Percentiles rank a stretch among this genome's conserved stretches.
These are phyloP conservation scores for Brachyrhaphis roseni DNA, from an alignment of 2,797 vertebrate species.

Conservation along the genomic window DNA sequence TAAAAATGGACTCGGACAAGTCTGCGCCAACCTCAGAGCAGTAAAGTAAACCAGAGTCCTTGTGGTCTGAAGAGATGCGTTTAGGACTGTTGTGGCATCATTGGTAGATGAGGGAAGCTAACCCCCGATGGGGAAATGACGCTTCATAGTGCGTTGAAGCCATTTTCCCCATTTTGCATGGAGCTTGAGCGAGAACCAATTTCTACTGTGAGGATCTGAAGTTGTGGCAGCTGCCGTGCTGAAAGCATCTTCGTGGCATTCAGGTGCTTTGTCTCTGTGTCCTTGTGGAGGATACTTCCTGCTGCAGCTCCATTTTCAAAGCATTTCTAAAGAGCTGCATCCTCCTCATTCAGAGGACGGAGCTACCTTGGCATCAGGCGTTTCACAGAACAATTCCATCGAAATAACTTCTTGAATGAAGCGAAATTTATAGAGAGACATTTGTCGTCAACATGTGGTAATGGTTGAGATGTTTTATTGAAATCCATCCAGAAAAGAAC, in stretches of 20 bases:
- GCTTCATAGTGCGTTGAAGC: background rate
- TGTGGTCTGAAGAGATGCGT: background rate
- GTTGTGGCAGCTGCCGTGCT: background rate
- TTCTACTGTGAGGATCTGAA: background rate
- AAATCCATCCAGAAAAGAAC: background rate
- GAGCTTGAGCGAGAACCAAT: background rate
- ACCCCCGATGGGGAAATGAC: background rate
- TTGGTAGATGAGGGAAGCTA: background rate
- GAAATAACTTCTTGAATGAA: background rate
- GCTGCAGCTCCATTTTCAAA: background rate
- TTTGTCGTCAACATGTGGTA: background rate
- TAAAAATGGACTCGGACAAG: too few species aligned
- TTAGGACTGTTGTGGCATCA: background rate
- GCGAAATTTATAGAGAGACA: background rate
- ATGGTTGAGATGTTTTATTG: background rate
- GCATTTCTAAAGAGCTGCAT: background rate
- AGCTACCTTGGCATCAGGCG: background rate
- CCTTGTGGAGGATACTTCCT: slow-evolving; percentile 5
- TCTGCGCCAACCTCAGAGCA: too few species aligned
- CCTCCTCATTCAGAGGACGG: background rate
- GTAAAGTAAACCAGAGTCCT: too few species aligned
- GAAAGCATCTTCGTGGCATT: background rate
- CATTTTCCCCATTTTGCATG: background rate
- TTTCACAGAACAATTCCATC: background rate
- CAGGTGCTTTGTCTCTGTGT: background rate